Base-by-base conservation (phyloP, 2,797 vertebrate genomes). In the Lophotriccus pileatus region DNA sequence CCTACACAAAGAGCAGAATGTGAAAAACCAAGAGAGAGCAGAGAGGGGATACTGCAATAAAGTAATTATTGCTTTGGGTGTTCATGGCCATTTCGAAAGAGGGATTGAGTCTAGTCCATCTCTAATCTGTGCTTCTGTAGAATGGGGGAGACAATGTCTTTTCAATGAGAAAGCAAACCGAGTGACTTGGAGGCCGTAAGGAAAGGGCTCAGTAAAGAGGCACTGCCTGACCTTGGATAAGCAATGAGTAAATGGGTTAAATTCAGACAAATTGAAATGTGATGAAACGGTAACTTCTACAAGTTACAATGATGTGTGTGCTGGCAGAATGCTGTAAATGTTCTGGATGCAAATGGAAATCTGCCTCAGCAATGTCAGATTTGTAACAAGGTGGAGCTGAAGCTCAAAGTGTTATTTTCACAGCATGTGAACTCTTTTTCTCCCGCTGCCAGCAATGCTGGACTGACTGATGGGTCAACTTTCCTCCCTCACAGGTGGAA, bases 401-500 rank as follows among this genome's bases (percentile, higher is more conserved):
- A 88, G 27, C 37, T 89, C 25, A 28, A 66, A 39, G 13, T 59
- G 19, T 32, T 53, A 13, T 22, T 77, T 37, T 56, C 4, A 14
- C 22, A 56, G 66, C 23, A 7, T 16, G 14, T 49, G 39, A 87
- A 36, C 28, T 85, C 30, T 5, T 0, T 58, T 79, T 79, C 22
- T 88, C 19, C 43, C 90, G 43, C 62, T 70, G 34, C 36, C 47
- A 92, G 44, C 46, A 88, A 21, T 60, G 10, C 53, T 92, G 43
- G 34, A 25, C 22, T 93, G 39, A 70, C 30, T 68, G 53, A 55
- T 55, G 22, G 11, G 30, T 89, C 24, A 46, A n/a, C 52, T 53
- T 78, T 90, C 58, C 27, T 93, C 44, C 96, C 85, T 69, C 64
- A 36, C 47, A 99, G 99, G 98, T 99, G 97, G 99, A 99, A 94